phyloP scores from a whole-genome alignment of 2,113 vertebrate species.

The Thymallus thymallus region DNA sequence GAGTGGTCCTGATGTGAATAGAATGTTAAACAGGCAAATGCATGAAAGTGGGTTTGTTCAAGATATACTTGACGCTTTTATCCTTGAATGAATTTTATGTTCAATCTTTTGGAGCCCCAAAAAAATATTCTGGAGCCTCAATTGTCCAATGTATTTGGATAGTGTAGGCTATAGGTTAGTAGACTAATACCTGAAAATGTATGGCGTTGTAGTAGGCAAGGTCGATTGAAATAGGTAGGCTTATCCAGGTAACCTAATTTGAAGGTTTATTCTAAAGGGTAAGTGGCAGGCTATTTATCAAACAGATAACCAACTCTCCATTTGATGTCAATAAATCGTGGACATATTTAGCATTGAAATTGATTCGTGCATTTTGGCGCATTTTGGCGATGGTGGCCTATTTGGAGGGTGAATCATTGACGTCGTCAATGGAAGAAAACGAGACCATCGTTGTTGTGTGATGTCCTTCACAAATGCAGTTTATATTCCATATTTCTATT shows the following conservation, averaged over 20 bases:
- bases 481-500: not conserved
- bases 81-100: not conserved
- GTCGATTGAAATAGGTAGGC: not conserved
- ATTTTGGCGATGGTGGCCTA: not conserved
- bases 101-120: not conserved
- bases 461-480: not conserved
- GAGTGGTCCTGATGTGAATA: conserved; percentile 15
- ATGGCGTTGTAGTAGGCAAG: not conserved
- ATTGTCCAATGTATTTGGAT: not conserved
- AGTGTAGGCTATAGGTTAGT: not conserved
- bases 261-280: not conserved
- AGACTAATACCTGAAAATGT: not conserved
- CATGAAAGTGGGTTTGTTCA: not conserved
- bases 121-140: not conserved
- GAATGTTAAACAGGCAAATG: conserved; percentile 5
- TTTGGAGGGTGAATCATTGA: not conserved
- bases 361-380: not conserved
- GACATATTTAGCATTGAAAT: not conserved
- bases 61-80: not conserved
- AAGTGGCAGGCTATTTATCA: not conserved
- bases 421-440: not conserved
- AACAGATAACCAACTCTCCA: not conserved
- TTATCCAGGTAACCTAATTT: not conserved
- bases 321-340: not conserved
- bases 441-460: conserved; percentile 1